phyloP scores from a whole-genome alignment of 1,140 invertebrate genomes.

The Drosophila bocqueti region DNA sequence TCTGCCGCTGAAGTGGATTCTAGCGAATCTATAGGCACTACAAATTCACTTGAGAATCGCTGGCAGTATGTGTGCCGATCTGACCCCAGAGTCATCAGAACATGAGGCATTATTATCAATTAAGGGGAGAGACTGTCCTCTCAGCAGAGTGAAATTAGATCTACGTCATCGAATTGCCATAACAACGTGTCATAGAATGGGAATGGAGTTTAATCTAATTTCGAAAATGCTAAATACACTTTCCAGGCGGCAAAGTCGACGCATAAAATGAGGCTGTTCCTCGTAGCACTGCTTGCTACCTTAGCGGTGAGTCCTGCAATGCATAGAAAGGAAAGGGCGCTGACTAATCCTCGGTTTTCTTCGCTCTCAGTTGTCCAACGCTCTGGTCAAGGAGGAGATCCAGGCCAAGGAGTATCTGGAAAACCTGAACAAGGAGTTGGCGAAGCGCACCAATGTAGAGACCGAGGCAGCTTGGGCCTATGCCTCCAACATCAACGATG shows the following conservation, averaged over 20 bases:
- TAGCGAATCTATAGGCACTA: neutral
- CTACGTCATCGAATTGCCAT: conserved; percentile 32
- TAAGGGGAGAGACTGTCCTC: conserved; percentile 25
- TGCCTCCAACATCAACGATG: conserved; percentile 90
- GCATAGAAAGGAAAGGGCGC: too few species aligned
- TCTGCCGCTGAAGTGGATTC: conserved; percentile 6
- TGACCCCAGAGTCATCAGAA: conserved; percentile 51
- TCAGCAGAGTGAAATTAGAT: conserved; percentile 28
- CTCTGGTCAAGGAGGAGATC: conserved; percentile 86
- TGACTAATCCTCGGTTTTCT: neutral
- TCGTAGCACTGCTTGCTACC: conserved; percentile 63
- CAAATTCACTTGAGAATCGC: conserved; percentile 6
- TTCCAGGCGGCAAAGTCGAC: conserved; percentile 49
- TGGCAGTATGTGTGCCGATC: conserved; percentile 20
- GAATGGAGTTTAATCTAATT: conserved; percentile 44
- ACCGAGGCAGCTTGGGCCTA: conserved; percentile 89
- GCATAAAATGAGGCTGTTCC: conserved; percentile 66
- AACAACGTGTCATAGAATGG: conserved; percentile 17
- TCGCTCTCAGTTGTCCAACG: conserved; percentile 52
- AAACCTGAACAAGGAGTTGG: conserved; percentile 87
- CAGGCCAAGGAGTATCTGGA: conserved; percentile 87
- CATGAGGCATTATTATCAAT: conserved; percentile 52
- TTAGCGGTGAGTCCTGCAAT: conserved; percentile 62
- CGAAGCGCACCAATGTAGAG: conserved; percentile 86
- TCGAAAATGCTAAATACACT: conserved; percentile 35